Evolutionary conservation across 2,797 vertebrate species (phyloP).

Genomic region (Neostethus bicornis): DNA sequence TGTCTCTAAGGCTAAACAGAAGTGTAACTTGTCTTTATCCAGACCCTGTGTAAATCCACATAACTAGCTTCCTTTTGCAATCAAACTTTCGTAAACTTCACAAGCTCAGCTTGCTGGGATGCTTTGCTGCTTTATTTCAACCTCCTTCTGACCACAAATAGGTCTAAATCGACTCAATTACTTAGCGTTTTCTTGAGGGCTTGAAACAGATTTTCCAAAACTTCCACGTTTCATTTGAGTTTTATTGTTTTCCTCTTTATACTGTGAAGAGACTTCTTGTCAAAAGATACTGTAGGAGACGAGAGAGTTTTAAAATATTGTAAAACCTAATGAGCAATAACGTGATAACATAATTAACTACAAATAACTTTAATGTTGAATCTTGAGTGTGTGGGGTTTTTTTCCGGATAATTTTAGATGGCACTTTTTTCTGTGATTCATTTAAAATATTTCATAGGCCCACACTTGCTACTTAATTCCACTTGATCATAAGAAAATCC

Average conservation of each 20-base stretch:
- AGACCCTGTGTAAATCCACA: constrained; percentile 66
- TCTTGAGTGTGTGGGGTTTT: no score
- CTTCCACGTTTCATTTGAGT: constrained; percentile 59
- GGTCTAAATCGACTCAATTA: constrained; percentile 79
- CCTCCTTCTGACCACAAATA: constrained; percentile 71
- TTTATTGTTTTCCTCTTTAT: constrained; percentile 37
- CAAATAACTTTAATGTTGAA: not conserved
- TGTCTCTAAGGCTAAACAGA: constrained; percentile 48
- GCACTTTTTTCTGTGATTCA: no score
- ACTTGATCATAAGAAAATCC: no score
- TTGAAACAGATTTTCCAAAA: constrained; percentile 60
- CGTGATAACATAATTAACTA: not conserved
- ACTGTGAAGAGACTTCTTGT: constrained; percentile 10
- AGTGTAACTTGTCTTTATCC: constrained; percentile 39
- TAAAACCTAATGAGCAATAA: not conserved
- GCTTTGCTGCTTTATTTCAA: constrained; percentile 77
- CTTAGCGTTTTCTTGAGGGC: constrained; percentile 76
- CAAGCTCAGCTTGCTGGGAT: constrained; percentile 55
- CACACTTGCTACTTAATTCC: constrained; percentile 17
- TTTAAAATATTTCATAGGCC: constrained; percentile 15
- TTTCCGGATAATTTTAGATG: no score
- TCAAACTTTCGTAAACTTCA: constrained; percentile 75
- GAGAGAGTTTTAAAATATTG: not conserved
- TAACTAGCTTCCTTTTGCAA: constrained; percentile 70
- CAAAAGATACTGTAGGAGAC: not conserved